Conservation (phyloP, 2,797 vertebrate species). For the Otolemur crassicaudatus region DNA sequence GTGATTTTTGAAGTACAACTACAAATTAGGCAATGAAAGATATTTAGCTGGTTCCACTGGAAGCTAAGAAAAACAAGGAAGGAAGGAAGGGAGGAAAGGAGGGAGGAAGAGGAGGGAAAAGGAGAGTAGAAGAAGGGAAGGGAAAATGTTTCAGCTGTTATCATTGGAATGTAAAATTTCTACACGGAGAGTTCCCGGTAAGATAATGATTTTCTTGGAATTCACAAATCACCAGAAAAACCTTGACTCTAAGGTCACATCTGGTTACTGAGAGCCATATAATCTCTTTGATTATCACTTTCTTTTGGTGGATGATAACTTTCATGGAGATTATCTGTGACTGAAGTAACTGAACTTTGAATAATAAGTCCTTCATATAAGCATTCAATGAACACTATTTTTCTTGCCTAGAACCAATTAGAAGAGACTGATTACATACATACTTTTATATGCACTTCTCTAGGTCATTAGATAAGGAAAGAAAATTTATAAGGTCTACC, state of each 20-base stretch:
- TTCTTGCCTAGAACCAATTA: neutral
- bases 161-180: neutral
- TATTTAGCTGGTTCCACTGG: neutral
- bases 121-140: accelerated
- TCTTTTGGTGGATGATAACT: neutral
- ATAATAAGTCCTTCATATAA: neutral
- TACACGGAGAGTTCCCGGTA: neutral
- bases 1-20: neutral
- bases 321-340: neutral
- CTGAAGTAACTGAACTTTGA: conserved; percentile 2
- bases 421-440: neutral
- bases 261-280: neutral
- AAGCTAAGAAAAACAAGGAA: neutral
- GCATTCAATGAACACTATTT: neutral
- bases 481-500: neutral
- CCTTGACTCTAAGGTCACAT: conserved; percentile 2
- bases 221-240: conserved; percentile 15
- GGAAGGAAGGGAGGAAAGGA: neutral
- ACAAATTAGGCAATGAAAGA: neutral
- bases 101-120: accelerated
- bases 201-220: neutral
- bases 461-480: conserved; percentile 13
- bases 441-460: neutral
- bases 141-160: neutral
- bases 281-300: neutral